These are phyloP conservation scores for Lepus europaeus DNA, from an alignment of 2,113 vertebrate species.

Conservation along the genomic window DNA sequence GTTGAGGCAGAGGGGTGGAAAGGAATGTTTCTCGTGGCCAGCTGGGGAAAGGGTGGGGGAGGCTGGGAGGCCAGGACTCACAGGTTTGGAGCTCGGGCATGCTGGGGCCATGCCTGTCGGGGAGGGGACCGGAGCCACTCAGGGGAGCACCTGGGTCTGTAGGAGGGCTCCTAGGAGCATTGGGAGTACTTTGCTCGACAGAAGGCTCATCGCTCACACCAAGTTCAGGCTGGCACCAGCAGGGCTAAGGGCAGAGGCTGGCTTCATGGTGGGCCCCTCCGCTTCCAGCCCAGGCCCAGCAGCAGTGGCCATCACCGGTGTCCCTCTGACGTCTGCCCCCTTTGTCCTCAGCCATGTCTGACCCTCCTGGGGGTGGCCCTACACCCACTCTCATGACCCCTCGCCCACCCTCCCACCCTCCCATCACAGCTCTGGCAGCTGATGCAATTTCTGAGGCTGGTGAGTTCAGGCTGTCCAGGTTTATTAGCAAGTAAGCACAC, in stretches of 20 bases:
- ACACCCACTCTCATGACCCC: not conserved
- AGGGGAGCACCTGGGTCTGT: too few relatives aligned
- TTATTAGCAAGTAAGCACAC: not conserved
- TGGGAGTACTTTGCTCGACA: not conserved
- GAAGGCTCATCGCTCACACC: not conserved
- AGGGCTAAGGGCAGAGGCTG: not conserved
- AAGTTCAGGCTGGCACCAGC: not conserved
- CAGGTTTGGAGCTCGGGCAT: not conserved
- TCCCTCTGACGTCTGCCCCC: not conserved
- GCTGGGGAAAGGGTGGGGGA: not conserved
- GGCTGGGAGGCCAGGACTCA: not conserved
- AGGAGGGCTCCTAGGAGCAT: accelerated
- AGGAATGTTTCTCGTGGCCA: not conserved
- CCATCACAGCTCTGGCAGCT: not conserved
- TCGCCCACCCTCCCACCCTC: too few relatives aligned
- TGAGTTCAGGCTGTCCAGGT: not conserved
- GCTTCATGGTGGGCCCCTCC: not conserved
- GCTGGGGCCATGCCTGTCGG: not conserved
- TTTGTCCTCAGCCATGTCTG: not conserved
- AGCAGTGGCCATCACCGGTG: not conserved
- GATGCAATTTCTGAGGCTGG: not conserved
- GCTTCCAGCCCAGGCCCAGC: too few relatives aligned
- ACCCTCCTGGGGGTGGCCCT: not conserved
- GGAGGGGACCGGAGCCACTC: not conserved
- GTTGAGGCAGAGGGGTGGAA: not conserved